Evolutionary conservation across 2,797 vertebrate genomes (phyloP), one percentile per base, ranked within the genome.

Genomic region (Rallus crepitans): DNA sequence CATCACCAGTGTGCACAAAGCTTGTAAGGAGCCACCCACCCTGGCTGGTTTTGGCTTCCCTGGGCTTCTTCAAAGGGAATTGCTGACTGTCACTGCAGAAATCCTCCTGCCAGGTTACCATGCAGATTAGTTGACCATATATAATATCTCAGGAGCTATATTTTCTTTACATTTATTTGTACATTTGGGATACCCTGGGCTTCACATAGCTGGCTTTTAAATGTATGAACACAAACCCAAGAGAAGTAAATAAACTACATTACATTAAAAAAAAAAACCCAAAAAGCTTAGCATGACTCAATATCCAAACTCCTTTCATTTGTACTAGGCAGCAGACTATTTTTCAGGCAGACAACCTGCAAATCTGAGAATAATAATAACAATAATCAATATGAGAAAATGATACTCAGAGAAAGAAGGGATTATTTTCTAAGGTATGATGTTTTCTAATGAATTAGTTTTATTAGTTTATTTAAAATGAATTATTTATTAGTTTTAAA

Each of bases 381-480:
- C 24, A 91, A 59, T 89, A 87, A 96, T 93, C 56, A 71, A 73
- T 93, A 90, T 31, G 76, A 90, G 53, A 88, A 93, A 93, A 95
- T 82, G 52, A 66, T 71, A 75, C 66, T 81, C 18, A 18, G 81
- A 59, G 35, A 81, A 18, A 52, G 86, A 79, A 88, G 7, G 31
- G 39, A 50, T 93, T 87, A 75, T 84, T 91, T 92, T 93, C 48
- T 68, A 90, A 56, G 17, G 13, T 45, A 47, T 8, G 52, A 10
- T 69, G 52, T 52, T 85, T 88, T 78, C 57, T 71, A 89, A 56
- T 78, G 24, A 87, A 92, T 87, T 63, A 73, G n/a, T 76, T 89
- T 92, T 79, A 84, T 82, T 94, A 82, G 70, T 45, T 89, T 56
- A 82, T 73, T 93, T 82, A 10, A 88, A 91, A 81, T 85, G 7